Evolutionary conservation across 2,113 vertebrate genomes (phyloP).

Genomic region (western clawed frog (Xenopus tropicalis)): DNA sequence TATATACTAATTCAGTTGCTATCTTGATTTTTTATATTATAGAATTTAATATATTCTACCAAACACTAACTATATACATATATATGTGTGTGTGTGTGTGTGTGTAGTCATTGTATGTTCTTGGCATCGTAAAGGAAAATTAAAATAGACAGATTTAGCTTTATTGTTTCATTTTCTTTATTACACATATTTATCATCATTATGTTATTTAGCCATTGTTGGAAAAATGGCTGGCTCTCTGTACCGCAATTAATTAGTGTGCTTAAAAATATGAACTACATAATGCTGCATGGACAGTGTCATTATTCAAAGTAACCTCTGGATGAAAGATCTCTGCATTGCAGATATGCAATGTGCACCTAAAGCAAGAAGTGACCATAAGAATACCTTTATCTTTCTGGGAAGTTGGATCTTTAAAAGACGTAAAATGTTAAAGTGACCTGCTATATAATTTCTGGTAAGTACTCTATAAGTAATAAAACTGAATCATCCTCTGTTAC

Average conservation of each 20-base stretch:
- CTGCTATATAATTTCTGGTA: slow-evolving; percentile 65
- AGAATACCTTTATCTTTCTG: slow-evolving; percentile 71
- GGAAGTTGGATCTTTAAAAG: slow-evolving; percentile 70
- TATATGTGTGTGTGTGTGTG: too few relatives aligned
- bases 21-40: too few relatives aligned
- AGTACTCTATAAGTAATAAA: slow-evolving; percentile 60
- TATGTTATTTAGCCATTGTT: too few relatives aligned
- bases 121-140: too few relatives aligned
- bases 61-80: too few relatives aligned
- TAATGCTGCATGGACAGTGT: slow-evolving; percentile 53
- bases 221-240: too few relatives aligned
- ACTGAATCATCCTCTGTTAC: slow-evolving; percentile 55
- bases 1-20: too few relatives aligned
- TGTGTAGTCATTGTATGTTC: too few relatives aligned
- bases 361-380: slow-evolving; percentile 61
- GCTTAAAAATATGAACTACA: slow-evolving; percentile 47
- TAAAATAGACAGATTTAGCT: too few relatives aligned
- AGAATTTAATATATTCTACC: too few relatives aligned
- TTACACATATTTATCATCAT: too few relatives aligned
- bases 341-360: slow-evolving; percentile 62
- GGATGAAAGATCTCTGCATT: slow-evolving; percentile 55
- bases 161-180: too few relatives aligned
- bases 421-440: slow-evolving; percentile 60
- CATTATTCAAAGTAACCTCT: slow-evolving; percentile 60
- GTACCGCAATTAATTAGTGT: background rate